A percentile compares a stretch with the other conserved stretches of the same genome.
Evolutionary conservation across 2,797 vertebrate species (phyloP).

Genomic region (Apogon talboti): DNA sequence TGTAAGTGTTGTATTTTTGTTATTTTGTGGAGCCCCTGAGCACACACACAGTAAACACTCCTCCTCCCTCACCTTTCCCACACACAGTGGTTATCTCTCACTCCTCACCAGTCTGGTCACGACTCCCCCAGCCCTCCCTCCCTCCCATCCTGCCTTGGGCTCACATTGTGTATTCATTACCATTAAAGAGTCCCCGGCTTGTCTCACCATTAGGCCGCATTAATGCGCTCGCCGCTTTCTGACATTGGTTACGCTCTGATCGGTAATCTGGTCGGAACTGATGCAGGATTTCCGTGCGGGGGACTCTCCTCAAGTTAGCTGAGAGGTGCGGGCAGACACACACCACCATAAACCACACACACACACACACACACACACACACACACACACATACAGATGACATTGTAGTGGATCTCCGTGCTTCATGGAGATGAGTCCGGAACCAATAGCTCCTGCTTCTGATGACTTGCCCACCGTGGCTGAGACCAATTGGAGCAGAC

Average conservation of each 20-base stretch:
- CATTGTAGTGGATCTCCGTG: constrained; percentile 10
- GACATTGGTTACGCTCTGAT: constrained; percentile 77
- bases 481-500: constrained; percentile 44
- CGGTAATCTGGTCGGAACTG: constrained; percentile 74
- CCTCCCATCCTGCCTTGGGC: constrained; percentile 69
- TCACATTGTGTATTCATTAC: constrained; percentile 82
- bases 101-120: constrained; percentile 71
- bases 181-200: constrained; percentile 78
- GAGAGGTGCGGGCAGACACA: constrained; percentile 22
- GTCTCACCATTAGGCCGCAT: constrained; percentile 79
- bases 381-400: constrained; percentile 8
- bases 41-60: constrained; percentile 24
- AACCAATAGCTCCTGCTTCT: constrained; percentile 41
- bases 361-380: background rate
- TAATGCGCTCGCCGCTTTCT: constrained; percentile 71
- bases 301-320: constrained; percentile 38
- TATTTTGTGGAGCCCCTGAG: background rate
- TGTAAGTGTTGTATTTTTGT: background rate
- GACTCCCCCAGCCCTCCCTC: constrained; percentile 38
- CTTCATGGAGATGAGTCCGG: constrained; percentile 26
- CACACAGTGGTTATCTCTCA: constrained; percentile 38
- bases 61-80: constrained; percentile 24
- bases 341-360: background rate
- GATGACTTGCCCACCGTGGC: constrained; percentile 45
- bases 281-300: constrained; percentile 72